Conservation (phyloP, 2,888 invertebrate genomes). For the Phyllotreta striolata region DNA sequence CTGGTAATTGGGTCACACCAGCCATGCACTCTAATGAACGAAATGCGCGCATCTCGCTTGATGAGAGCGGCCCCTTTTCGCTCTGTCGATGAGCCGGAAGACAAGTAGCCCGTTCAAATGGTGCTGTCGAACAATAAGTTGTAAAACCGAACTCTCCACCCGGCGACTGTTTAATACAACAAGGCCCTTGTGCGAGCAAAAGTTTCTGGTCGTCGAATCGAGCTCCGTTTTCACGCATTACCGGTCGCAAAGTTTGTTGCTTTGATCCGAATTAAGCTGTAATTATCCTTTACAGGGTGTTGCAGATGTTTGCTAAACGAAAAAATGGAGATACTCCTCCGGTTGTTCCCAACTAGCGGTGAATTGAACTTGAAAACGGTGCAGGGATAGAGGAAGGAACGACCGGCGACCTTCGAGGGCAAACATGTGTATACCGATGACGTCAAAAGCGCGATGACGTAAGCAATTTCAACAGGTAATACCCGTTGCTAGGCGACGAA, state of each 20-base stretch:
- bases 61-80: not conserved
- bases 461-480: conserved; percentile 44
- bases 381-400: not conserved
- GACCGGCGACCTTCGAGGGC: conserved; percentile 15
- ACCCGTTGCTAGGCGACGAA: conserved; percentile 39
- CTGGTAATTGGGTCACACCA: conserved; percentile 29
- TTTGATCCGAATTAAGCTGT: too few species aligned
- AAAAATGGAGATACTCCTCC: too few species aligned
- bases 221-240: not conserved
- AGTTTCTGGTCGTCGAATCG: conserved; percentile 5
- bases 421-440: conserved; percentile 39
- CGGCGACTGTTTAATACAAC: conserved; percentile 3
- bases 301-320: too few species aligned
- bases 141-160: conserved; percentile 2
- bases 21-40: conserved; percentile 8
- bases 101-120: conserved; percentile 8
- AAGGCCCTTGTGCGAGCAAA: not conserved
- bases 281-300: too few species aligned
- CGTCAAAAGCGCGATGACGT: conserved; percentile 43
- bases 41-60: not conserved
- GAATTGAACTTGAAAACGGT: too few species aligned
- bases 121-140: conserved; percentile 13
- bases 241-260: too few species aligned
- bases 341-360: too few species aligned
- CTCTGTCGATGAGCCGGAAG: conserved; percentile 21